A percentile compares a stretch with the other conserved stretches of the same genome.
These are phyloP conservation scores for Matsumyia berberina DNA, from an alignment of 2,888 invertebrate genomes.

Conservation along the genomic window DNA sequence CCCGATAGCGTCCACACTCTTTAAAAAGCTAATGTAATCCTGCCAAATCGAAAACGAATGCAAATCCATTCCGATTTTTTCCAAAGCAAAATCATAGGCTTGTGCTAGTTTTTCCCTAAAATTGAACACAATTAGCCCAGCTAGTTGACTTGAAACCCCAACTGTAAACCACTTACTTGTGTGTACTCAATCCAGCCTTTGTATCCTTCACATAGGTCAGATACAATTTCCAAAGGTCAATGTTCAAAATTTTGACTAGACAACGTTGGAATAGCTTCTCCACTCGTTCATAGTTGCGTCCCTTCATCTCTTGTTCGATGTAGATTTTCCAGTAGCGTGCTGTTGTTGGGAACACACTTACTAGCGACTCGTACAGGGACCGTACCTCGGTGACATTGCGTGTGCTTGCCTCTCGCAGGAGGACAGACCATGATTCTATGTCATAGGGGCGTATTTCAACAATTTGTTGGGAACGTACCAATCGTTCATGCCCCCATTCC, in stretches of 20 bases:
- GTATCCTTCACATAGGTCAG: conserved; percentile 99
- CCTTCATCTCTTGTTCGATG: conserved; percentile 99
- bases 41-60: conserved; percentile 98
- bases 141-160: conserved; percentile 43
- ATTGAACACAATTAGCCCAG: background rate
- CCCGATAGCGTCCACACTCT: conserved; percentile 97
- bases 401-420: conserved; percentile 96
- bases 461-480: conserved; percentile 92
- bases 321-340: conserved; percentile 99
- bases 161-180: no score
- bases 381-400: conserved; percentile 95
- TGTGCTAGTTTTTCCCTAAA: conserved; percentile 99
- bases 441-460: conserved; percentile 96
- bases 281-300: conserved; percentile 98
- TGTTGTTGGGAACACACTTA: conserved; percentile 96
- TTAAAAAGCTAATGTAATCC: conserved; percentile 98
- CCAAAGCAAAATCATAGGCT: conserved; percentile 99
- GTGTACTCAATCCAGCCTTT: conserved; percentile 95
- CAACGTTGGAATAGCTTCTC: conserved; percentile 99
- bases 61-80: conserved; percentile 99
- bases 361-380: conserved; percentile 96
- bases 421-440: conserved; percentile 98
- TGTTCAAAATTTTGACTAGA: conserved; percentile 98
- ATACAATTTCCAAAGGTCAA: conserved; percentile 99
- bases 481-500: conserved; percentile 95